Percentiles rank a stretch among this genome's conserved stretches.
These are phyloP conservation scores for Malurus alboscapulatus DNA, from an alignment of 2,113 vertebrate species.

Conservation along the genomic window DNA sequence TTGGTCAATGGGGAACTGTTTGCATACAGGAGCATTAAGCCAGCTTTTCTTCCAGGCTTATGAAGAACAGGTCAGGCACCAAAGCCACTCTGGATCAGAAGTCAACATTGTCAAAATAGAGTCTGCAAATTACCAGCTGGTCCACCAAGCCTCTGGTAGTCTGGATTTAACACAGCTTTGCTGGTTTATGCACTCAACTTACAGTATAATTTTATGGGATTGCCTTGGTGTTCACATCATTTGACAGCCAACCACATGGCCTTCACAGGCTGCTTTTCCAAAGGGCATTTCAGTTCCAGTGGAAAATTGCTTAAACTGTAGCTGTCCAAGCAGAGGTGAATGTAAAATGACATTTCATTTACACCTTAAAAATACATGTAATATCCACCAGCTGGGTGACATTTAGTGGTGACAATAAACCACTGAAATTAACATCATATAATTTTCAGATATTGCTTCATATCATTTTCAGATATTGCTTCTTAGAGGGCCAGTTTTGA, in stretches of 20 bases:
- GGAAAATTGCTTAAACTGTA: slow-evolving; percentile 10
- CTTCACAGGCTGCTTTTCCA: neutral
- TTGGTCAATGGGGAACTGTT: neutral
- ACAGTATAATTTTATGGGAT: neutral
- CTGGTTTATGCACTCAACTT: neutral
- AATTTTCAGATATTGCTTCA: neutral
- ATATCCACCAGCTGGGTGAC: neutral
- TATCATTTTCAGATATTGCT: neutral
- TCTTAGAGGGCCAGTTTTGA: neutral
- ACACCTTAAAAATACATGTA: neutral
- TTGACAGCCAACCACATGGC: neutral
- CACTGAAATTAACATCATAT: neutral
- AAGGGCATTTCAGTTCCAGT: neutral
- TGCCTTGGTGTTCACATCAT: neutral
- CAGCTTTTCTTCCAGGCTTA: slow-evolving; percentile 5
- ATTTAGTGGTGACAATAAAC: neutral
- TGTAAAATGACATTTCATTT: slow-evolving; percentile 3
- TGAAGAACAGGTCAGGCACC: neutral
- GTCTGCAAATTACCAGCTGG: neutral
- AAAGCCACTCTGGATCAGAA: neutral
- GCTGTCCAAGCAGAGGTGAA: neutral
- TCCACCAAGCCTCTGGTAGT: neutral
- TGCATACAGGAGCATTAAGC: neutral
- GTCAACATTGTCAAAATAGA: neutral
- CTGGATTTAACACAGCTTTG: neutral